phyloP scores from a whole-genome alignment of 2,888 invertebrate genomes.

The Tuberolachnus salignus region DNA sequence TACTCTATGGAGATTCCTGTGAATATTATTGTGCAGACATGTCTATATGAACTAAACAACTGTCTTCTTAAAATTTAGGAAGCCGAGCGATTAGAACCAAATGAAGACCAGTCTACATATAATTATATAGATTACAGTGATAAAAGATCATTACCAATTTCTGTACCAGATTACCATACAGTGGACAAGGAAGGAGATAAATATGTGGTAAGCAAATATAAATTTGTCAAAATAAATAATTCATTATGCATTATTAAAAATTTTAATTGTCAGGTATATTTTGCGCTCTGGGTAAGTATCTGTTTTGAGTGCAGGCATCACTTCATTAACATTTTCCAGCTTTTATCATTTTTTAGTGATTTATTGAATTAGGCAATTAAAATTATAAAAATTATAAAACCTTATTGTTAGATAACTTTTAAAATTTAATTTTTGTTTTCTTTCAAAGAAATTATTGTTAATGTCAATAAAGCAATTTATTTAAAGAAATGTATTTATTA shows the following conservation, averaged over 20 bases:
- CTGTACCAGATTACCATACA: conserved; percentile 92
- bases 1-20: no score
- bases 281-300: no score
- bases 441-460: not conserved
- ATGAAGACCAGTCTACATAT: conserved; percentile 81
- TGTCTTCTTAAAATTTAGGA: conserved; percentile 58
- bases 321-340: no score
- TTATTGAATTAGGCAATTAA: no score
- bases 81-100: conserved; percentile 65
- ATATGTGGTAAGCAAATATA: conserved; percentile 73
- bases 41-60: no score
- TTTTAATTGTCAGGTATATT: no score
- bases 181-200: conserved; percentile 86
- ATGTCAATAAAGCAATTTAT: not conserved
- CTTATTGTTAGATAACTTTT: not conserved
- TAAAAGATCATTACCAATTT: conserved; percentile 70
- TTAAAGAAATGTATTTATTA: conserved; percentile 30
- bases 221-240: no score
- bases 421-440: not conserved
- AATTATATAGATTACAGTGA: conserved; percentile 90
- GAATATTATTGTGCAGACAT: no score
- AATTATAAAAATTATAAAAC: no score
- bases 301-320: no score
- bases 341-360: no score
- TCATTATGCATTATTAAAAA: no score